Conservation (phyloP, 2,888 invertebrate species). For the Sesamia inferens region DNA sequence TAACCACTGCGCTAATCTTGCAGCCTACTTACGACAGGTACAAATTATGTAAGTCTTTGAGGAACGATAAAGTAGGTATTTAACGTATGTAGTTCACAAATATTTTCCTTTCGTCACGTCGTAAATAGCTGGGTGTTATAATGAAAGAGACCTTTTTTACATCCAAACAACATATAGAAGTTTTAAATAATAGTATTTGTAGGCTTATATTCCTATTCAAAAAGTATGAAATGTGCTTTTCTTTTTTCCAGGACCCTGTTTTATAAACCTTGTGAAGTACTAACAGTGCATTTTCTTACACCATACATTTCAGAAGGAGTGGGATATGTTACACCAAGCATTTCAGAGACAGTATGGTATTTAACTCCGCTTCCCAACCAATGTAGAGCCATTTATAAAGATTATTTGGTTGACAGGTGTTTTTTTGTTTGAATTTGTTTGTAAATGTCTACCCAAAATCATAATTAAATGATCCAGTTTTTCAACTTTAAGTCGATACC, state of each 20-base stretch:
- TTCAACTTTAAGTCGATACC: neutral
- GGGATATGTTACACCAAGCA: neutral
- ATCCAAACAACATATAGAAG: too few species aligned
- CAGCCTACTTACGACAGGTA: too few species aligned
- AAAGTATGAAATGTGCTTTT: neutral
- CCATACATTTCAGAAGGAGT: neutral
- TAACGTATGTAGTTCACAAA: too few species aligned
- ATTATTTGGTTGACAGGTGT: neutral
- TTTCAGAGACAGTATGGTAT: neutral
- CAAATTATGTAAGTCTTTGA: too few species aligned
- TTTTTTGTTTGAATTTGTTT: neutral
- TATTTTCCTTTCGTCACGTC: too few species aligned
- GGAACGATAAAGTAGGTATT: too few species aligned
- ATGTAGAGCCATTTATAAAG: neutral
- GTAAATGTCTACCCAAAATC: neutral
- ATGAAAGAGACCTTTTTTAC: too few species aligned
- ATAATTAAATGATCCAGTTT: neutral
- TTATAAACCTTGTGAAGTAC: too few species aligned
- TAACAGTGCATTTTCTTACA: neutral
- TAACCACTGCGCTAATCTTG: too few species aligned
- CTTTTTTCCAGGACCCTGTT: too few species aligned
- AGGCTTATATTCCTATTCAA: neutral
- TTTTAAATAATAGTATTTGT: too few species aligned
- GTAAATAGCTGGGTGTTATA: too few species aligned
- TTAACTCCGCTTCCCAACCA: neutral